Base-by-base conservation (phyloP, 2,888 invertebrate species). In the Caenorhabditis panamensis region DNA sequence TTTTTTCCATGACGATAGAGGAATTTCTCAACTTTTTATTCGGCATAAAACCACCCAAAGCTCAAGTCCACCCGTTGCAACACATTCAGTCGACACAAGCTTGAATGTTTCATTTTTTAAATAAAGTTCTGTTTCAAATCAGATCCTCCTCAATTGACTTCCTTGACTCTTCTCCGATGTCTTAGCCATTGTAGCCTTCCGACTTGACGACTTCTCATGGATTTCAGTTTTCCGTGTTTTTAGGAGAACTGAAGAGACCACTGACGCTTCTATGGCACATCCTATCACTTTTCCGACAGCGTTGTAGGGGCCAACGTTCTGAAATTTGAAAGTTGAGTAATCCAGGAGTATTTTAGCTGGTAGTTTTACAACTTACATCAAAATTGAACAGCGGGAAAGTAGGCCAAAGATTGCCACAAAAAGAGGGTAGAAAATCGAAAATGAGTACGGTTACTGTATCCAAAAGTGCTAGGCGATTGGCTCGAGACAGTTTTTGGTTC, bases 291-390 rank as follows among this genome's bases (percentile, higher is more conserved):
- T 71, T 13, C 62, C 61, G 20, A 54, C 71, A 9, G 62, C 62
- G 41, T 37, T 62, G 28, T 71, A 71, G 1, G 71, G 62, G 0
- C 71, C 71, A 31, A 71, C 51, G 44, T 28, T 54, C 71, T 68
- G 59, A 2, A 59, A 37, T 6, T 36, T 11, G 36, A 36, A 11
- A 36, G 36, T n/a, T n/a, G n/a, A n/a, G n/a, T n/a, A n/a, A 9
- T 31, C 5, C 5, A 31, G 31, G 31, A 31, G 31, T 53, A 47
- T 18, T 47, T n/a, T 53, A 53, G 51, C 4, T 26, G 6, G 20
- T 18, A 49, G 18, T 49, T 44, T 44, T 5, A 44, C 44, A 9
- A n/a, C 16, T 49, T 54, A 54, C 54, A 28, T 54, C 54, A n/a
- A 54, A 54, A 26, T 16, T 28, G 54, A 54, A 54, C 3, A 54